Base-by-base conservation (phyloP, 1,140 invertebrate genomes). In the Hyphantria cunea region DNA sequence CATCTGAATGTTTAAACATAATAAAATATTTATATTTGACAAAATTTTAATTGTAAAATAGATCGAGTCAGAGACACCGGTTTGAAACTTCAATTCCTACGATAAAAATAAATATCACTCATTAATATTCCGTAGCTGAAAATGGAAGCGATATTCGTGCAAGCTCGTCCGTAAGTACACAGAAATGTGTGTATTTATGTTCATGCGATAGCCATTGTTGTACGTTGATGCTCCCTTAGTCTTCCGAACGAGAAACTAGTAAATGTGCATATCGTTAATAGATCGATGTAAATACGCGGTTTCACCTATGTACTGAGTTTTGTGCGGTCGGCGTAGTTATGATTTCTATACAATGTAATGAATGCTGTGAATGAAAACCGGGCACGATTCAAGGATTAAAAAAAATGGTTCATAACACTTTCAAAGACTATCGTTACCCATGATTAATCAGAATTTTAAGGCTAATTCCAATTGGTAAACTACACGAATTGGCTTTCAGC, bases 61-160 rank as follows among this genome's bases (percentile, higher is more conserved):
- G 15, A 49, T 15, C 44, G 55, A 13, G 45, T 14, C 45, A 49
- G 34, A 41, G 45, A 58, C 12, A 58, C 55, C 45, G 45, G 55
- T 58, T 58, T 49, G 37, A 49, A 44, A 58, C 44, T 39, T 49
- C 55, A 58, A 58, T 58, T 39, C 45, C 1, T 44, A 12, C 45
- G 55, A 49, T 58, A 58, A 49, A 58, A 58, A 58, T 58, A 58
- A 58, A 58, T 58, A 58, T 58, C 54, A 48, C 55, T 58, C 55
- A 58, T 58, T 58, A 45, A 58, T 58, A 58, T 58, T 58, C 55
- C 48, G 55, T 48, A 58, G 25, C 55, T 58, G 55, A 58, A 58
- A 25, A 58, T 49, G 45, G 48, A 58, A 49, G 44, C 55, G 39
- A 41, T 13, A 12, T 11, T 48, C 45, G 55, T 31, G 13, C 11